Conservation (phyloP, 2,113 vertebrate species). For the Perca schrenkii region DNA sequence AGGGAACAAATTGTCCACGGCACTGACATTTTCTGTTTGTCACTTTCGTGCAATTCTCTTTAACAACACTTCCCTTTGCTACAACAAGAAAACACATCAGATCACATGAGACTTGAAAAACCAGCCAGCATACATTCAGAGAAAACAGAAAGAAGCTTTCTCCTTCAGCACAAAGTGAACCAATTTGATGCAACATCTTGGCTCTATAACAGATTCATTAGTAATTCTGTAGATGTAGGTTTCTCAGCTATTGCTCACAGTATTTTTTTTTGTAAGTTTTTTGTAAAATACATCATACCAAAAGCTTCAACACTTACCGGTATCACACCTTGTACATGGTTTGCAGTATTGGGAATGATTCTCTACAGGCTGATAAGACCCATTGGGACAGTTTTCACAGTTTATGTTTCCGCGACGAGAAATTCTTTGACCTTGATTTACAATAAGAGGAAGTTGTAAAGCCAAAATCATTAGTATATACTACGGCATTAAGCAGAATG, state of each 20-base stretch:
- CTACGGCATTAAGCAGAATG: neutral
- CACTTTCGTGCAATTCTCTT: fast-evolving
- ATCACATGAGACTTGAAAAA: neutral
- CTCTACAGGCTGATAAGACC: neutral
- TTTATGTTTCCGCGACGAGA: too few relatives aligned
- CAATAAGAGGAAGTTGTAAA: neutral
- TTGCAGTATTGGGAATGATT: neutral
- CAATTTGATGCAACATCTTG: neutral
- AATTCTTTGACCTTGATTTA: too few relatives aligned
- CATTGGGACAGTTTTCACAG: conserved; percentile 32
- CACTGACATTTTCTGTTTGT: conserved; percentile 61
- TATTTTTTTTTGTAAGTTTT: neutral
- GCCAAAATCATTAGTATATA: neutral
- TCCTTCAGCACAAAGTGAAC: neutral
- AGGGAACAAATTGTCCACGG: conserved; percentile 15
- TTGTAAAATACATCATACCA: neutral
- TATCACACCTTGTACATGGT: neutral
- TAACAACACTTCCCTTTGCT: neutral
- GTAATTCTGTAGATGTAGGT: neutral
- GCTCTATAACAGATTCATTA: neutral
- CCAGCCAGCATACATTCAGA: neutral
- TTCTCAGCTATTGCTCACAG: neutral
- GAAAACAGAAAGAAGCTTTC: neutral
- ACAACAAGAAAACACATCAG: neutral
- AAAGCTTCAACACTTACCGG: conserved; percentile 43